These are phyloP conservation scores for Acanthacorydalis orientalis DNA, from an alignment of 2,888 invertebrate species.

Conservation along the genomic window DNA sequence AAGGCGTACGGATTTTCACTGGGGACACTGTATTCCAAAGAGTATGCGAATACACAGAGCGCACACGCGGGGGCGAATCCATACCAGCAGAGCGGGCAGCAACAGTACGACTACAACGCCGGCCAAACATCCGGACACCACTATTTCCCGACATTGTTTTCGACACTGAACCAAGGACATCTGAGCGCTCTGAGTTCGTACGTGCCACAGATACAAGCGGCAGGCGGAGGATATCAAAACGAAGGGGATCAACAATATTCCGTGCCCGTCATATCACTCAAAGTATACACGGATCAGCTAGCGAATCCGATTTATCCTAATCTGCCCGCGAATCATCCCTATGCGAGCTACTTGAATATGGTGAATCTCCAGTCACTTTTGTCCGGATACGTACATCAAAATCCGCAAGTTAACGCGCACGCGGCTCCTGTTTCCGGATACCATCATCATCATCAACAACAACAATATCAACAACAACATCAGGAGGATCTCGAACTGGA, in stretches of 20 bases:
- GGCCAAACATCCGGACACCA: constrained; percentile 16
- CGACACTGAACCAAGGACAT: constrained; percentile 24
- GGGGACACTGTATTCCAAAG: constrained; percentile 12
- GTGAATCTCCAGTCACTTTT: constrained; percentile 37
- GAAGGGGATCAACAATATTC: constrained; percentile 23
- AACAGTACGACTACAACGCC: constrained; percentile 13
- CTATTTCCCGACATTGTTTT: constrained; percentile 15
- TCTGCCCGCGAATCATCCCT: constrained; percentile 34
- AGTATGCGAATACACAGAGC: not conserved
- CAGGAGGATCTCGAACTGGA: constrained; percentile 20
- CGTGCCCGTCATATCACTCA: constrained; percentile 38
- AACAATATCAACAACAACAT: constrained; percentile 7
- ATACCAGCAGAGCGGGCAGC: constrained; percentile 9
- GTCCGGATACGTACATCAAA: constrained; percentile 29
- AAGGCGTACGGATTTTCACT: not conserved
- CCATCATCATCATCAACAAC: constrained; percentile 9
- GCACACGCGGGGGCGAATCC: constrained; percentile 7
- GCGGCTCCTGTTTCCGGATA: constrained; percentile 16
- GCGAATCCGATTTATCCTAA: constrained; percentile 36
- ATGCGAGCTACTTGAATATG: constrained; percentile 34
- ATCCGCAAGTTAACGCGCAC: constrained; percentile 26
- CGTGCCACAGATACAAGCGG: constrained; percentile 26
- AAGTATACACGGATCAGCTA: constrained; percentile 38
- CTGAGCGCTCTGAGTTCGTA: constrained; percentile 32
- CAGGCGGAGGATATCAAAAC: constrained; percentile 12